These are phyloP conservation scores for Circaetus cinerascens DNA, from an alignment of 2,113 vertebrate genomes.

Conservation along the genomic window DNA sequence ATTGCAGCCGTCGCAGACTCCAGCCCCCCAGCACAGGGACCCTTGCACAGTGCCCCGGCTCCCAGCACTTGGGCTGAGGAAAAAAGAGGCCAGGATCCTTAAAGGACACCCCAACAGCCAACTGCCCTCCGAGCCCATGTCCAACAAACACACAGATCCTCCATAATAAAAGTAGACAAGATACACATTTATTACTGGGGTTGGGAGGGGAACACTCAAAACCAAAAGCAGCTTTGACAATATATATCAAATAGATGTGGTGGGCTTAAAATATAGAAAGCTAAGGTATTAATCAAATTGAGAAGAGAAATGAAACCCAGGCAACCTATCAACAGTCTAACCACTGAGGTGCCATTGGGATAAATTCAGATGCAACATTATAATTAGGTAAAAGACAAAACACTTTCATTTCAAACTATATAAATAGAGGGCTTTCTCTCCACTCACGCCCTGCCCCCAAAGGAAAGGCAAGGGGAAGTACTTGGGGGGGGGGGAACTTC, in stretches of 20 bases:
- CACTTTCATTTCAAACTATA: not conserved
- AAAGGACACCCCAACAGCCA: too few species aligned
- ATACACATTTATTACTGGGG: not conserved
- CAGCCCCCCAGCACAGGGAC: not conserved
- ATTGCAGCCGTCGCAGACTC: fast-evolving
- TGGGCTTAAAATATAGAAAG: constrained; percentile 4
- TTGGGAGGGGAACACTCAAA: not conserved
- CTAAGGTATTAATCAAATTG: not conserved
- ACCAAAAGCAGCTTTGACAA: not conserved
- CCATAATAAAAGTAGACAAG: too few species aligned
- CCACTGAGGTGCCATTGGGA: not conserved
- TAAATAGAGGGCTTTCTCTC: not conserved
- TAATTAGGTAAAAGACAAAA: not conserved
- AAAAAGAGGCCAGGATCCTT: too few species aligned
- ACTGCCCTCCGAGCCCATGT: too few species aligned
- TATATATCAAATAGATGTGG: not conserved
- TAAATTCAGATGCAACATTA: not conserved
- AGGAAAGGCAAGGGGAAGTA: not conserved
- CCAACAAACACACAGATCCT: too few species aligned
- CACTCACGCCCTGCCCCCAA: not conserved
- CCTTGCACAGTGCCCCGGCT: fast-evolving
- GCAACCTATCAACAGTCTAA: not conserved
- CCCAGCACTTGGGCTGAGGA: not conserved
- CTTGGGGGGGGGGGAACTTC: not conserved
- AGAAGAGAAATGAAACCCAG: constrained; percentile 27